phyloP scores from a whole-genome alignment of 2,888 invertebrate genomes.

The Polymixis lichenea region DNA sequence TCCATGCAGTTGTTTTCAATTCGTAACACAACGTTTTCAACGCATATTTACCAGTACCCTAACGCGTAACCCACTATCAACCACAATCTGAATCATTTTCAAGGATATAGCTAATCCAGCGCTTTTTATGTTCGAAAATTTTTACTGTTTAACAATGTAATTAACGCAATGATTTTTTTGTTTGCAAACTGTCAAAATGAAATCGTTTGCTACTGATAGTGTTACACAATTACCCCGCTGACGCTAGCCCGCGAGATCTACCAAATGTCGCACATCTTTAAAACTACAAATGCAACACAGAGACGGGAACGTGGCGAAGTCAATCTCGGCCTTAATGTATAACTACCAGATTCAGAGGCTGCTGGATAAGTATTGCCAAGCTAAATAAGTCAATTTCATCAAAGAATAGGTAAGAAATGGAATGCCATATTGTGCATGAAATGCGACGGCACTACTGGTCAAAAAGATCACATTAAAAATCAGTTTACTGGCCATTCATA shows the following conservation, averaged over 20 bases:
- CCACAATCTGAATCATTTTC: too few relatives aligned
- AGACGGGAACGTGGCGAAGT: not conserved
- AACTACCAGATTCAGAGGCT: not conserved
- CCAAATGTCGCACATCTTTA: not conserved
- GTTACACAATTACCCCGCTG: too few relatives aligned
- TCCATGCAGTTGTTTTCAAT: not conserved
- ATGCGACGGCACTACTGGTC: not conserved
- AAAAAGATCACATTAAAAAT: not conserved
- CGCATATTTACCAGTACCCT: not conserved
- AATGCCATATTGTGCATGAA: slow-evolving; percentile 2
- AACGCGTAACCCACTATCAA: too few relatives aligned
- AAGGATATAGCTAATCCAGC: too few relatives aligned
- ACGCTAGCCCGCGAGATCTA: too few relatives aligned
- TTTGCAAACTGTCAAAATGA: too few relatives aligned
- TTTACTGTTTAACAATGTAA: too few relatives aligned
- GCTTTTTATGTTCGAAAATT: too few relatives aligned
- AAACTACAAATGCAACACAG: not conserved
- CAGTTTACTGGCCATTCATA: not conserved
- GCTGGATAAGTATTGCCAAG: not conserved
- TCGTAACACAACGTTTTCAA: not conserved
- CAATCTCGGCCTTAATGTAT: too few relatives aligned
- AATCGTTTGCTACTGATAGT: too few relatives aligned
- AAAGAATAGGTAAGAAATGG: slow-evolving; percentile 33
- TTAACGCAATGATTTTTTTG: too few relatives aligned
- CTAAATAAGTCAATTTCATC: not conserved